Percentiles rank a stretch among this genome's conserved stretches.
Conservation (phyloP, 2,797 vertebrate genomes). For the Philypnodon macrostomus region DNA sequence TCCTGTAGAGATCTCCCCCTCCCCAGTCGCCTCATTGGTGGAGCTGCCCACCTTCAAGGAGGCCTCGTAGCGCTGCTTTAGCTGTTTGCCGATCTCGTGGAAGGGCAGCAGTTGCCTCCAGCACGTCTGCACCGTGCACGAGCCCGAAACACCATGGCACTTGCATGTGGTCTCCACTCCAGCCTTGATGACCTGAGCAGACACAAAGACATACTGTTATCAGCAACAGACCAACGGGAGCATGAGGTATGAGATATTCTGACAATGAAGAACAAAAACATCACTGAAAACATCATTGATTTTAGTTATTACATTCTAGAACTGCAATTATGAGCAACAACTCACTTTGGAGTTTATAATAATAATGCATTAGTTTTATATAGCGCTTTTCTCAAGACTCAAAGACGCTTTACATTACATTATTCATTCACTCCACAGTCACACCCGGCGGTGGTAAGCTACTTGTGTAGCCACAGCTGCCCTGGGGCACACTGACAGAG, state of each 20-base stretch:
- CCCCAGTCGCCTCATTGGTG: constrained; percentile 93
- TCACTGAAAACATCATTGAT: constrained; percentile 58
- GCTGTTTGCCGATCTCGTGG: constrained; percentile 93
- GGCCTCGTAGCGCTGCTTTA: constrained; percentile 94
- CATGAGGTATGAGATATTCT: constrained; percentile 32
- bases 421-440: too few species aligned
- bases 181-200: constrained; percentile 89
- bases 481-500: too few species aligned
- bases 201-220: constrained; percentile 38
- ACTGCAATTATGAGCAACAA: constrained; percentile 51
- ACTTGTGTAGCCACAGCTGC: too few species aligned
- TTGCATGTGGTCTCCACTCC: constrained; percentile 98
- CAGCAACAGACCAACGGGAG: constrained; percentile 8
- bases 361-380: too few species aligned
- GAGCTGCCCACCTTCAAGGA: constrained; percentile 93
- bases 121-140: constrained; percentile 95
- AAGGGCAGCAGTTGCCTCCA: constrained; percentile 97
- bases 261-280: not conserved
- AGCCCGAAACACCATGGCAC: constrained; percentile 95
- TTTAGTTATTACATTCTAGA: constrained; percentile 66
- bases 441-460: too few species aligned
- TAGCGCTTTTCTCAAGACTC: too few species aligned
- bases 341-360: constrained; percentile 33
- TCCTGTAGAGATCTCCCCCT: constrained; percentile 87
- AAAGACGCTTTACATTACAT: too few species aligned